Conservation (phyloP, 2,888 invertebrate genomes). For the Drosophila eohydei region DNA sequence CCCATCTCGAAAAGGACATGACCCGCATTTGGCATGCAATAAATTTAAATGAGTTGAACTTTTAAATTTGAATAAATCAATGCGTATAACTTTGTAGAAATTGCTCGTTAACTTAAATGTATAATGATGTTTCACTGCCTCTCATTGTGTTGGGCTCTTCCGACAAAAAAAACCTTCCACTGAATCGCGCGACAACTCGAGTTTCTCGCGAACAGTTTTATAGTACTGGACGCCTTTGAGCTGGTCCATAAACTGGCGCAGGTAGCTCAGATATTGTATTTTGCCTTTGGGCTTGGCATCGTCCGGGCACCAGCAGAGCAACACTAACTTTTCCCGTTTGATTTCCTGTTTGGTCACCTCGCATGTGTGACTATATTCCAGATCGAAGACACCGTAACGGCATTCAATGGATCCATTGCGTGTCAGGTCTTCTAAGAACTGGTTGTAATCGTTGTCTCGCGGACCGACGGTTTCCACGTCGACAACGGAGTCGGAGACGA, state of each 20-base stretch:
- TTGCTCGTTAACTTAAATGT: background rate
- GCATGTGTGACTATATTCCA: constrained; percentile 33
- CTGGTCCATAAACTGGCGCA: constrained; percentile 28
- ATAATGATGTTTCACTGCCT: background rate
- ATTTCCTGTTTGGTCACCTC: constrained; percentile 18
- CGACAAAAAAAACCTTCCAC: constrained; percentile 14
- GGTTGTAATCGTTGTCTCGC: constrained; percentile 25
- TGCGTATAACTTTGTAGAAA: background rate
- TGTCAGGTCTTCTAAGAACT: constrained; percentile 31
- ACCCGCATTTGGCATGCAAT: background rate
- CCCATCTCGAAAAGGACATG: background rate
- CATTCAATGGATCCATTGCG: constrained; percentile 28
- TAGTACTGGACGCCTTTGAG: constrained; percentile 33
- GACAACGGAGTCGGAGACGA: constrained; percentile 8
- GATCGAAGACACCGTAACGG: constrained; percentile 42
- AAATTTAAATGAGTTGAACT: background rate
- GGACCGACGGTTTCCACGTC: constrained; percentile 30
- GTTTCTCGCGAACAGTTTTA: constrained; percentile 15
- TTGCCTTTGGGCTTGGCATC: constrained; percentile 28
- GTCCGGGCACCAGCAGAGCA: constrained; percentile 41
- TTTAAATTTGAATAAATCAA: background rate
- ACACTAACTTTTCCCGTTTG: constrained; percentile 23
- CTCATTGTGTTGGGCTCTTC: background rate
- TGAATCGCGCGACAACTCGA: constrained; percentile 19
- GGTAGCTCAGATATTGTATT: constrained; percentile 28